A percentile compares a stretch with the other conserved stretches of the same genome.
Conservation (phyloP, 2,797 vertebrate genomes). For the Intellagama lesueurii region DNA sequence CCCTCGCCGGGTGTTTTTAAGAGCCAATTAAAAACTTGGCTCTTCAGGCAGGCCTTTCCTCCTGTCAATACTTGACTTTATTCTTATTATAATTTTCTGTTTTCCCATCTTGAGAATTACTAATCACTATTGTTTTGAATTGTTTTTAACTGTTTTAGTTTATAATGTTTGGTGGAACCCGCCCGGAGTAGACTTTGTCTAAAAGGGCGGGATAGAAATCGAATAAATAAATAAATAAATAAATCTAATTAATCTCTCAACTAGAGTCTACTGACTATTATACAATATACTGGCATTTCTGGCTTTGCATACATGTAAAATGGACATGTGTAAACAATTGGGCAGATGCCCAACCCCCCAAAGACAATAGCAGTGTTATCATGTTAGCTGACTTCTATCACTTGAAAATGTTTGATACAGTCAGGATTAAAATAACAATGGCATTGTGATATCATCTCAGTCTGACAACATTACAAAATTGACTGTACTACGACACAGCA, state of each 20-base stretch:
- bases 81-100: too few relatives aligned
- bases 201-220: too few relatives aligned
- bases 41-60: too few relatives aligned
- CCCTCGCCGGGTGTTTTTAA: too few relatives aligned
- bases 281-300: not conserved
- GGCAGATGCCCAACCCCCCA: not conserved
- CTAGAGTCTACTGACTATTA: not conserved
- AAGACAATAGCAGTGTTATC: not conserved
- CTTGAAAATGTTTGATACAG: not conserved
- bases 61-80: too few relatives aligned
- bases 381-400: not conserved
- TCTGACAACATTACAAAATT: not conserved
- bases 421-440: not conserved
- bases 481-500: not conserved
- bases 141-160: too few relatives aligned
- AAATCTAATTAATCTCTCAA: not conserved
- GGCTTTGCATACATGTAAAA: not conserved
- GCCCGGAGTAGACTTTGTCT: too few relatives aligned
- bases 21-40: too few relatives aligned
- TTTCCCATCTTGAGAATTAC: too few relatives aligned
- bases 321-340: not conserved
- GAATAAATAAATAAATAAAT: too few relatives aligned
- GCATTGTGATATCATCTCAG: slow-evolving; percentile 1
- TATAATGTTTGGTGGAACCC: too few relatives aligned
- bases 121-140: too few relatives aligned